Base-by-base conservation (phyloP, 2,113 vertebrate species). In the Nematolebias whitei region DNA sequence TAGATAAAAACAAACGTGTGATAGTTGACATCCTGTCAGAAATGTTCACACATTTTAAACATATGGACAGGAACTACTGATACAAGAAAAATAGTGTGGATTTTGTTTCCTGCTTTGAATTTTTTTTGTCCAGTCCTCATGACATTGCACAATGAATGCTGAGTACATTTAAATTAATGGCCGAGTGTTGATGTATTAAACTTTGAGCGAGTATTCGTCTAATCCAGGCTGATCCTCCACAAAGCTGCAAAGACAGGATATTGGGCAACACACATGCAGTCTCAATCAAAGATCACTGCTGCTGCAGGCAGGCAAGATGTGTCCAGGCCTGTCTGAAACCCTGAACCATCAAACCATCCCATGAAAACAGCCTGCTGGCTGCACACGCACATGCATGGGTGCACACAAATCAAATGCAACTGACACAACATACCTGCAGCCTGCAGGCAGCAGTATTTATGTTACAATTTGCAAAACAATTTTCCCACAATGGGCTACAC, bases 261-360 rank as follows among this genome's bases (percentile, higher is more conserved):
- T 79, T 78, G 68, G 52, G 70, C 74, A 80, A 76, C 71, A 63
- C 54, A n/a, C 58, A 13, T 40, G 19, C 54, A 55, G 52, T 13
- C 11, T 41, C 47, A 38, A 72, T 66, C 56, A 19, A 51, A 78
- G 55, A 71, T 74, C 66, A 55, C 78, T 76, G 73, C 71, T 65
- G 65, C 66, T 55, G 53, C 74, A 67, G 65, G 29, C 56, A 35
- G 69, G 44, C 23, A 39, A 66, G 24, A 58, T 69, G 68, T 82
- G 80, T 79, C 68, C 55, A 50, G 66, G 49, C 87, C 76, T 82
- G 82, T 71, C 71, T 67, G 10, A 4, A 18, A 40, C 45, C 19
- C 60, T 8, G 1, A 43, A 54, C 57, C 65, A 60, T 62, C 71
- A 53, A 19, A 47, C 49, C 50, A 22, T 41, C 67, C 61, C 68